These are phyloP conservation scores for Dendrolimus pini DNA, from an alignment of 2,888 invertebrate species.

Conservation along the genomic window DNA sequence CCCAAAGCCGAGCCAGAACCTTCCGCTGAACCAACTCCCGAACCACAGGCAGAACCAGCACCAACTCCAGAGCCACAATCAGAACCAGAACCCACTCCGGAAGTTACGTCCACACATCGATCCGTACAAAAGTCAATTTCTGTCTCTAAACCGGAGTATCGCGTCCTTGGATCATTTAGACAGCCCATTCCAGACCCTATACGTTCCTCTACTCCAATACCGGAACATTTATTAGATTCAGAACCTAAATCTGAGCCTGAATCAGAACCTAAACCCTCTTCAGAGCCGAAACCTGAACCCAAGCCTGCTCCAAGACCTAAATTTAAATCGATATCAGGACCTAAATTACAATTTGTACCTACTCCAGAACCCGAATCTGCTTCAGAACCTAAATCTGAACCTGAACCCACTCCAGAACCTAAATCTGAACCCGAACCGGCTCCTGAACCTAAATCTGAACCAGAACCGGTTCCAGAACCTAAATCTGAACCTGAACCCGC, in stretches of 20 bases:
- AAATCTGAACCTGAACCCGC: constrained; percentile 10
- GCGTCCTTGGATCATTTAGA: background rate
- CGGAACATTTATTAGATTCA: background rate
- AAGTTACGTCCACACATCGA: constrained; percentile 36
- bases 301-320: background rate
- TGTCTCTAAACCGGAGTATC: background rate
- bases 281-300: background rate
- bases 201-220: background rate
- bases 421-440: background rate
- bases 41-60: constrained; percentile 63
- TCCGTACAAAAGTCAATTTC: background rate
- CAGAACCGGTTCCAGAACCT: background rate
- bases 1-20: constrained; percentile 52
- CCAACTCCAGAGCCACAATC: constrained; percentile 62
- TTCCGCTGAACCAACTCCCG: constrained; percentile 40
- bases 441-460: constrained; percentile 21
- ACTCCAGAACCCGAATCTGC: background rate
- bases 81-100: constrained; percentile 52
- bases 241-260: background rate
- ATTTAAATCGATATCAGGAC: background rate
- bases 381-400: background rate
- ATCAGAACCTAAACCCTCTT: background rate
- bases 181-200: background rate
- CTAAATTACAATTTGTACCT: background rate
- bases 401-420: background rate